Evolutionary conservation across 2,888 invertebrate species (phyloP).

Genomic region (Watsonalla cultraria): DNA sequence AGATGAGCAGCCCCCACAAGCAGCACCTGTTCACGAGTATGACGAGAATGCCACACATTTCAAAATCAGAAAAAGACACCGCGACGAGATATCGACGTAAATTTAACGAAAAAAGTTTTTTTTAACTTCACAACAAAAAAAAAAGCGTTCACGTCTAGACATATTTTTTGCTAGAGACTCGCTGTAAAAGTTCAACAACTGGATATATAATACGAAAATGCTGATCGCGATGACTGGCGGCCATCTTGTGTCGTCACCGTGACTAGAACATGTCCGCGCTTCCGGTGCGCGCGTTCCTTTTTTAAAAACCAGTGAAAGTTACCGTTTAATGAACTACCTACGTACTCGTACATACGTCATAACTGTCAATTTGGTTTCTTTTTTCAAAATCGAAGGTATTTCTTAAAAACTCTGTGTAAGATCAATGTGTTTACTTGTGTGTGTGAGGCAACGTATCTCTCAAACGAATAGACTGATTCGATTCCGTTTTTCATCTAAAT

Average conservation of each 20-base stretch:
- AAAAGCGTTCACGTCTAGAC: neutral
- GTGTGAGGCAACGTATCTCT: no score
- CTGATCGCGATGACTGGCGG: constrained; percentile 19
- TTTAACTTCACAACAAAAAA: neutral
- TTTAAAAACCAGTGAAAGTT: constrained; percentile 2
- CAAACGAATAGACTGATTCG: no score
- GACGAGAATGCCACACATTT: no score
- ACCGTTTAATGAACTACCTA: neutral
- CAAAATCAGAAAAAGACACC: no score
- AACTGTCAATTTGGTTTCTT: neutral
- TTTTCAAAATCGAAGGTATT: no score
- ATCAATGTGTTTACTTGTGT: no score
- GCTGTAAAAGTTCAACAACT: neutral
- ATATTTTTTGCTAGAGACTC: neutral
- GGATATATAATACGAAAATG: constrained; percentile 10
- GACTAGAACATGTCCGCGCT: constrained; percentile 10
- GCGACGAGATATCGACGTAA: no score
- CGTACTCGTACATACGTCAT: neutral
- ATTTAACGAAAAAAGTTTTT: neutral
- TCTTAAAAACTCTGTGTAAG: no score
- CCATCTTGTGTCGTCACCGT: constrained; percentile 15
- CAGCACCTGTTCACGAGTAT: no score
- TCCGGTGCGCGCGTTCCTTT: constrained; percentile 1
- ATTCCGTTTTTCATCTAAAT: no score
- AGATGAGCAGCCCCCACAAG: no score